Base-by-base conservation (phyloP, 2,113 vertebrate species). In the Sturnira hondurensis region DNA sequence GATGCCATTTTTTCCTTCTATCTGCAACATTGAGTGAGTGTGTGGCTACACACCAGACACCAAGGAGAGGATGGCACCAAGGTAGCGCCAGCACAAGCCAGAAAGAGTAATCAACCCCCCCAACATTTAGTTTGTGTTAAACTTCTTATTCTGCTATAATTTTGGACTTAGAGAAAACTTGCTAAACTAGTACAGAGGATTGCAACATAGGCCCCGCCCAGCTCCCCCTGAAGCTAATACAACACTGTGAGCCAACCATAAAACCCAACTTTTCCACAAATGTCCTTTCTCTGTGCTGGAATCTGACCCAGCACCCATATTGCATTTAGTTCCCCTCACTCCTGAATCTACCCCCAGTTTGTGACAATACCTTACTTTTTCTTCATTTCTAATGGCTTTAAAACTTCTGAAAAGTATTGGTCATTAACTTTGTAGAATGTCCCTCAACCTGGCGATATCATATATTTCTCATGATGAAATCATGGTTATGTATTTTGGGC, bases 121-220 rank as follows among this genome's bases (percentile, higher is more conserved):
- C 81, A 81, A 86, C 6, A 14, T 68, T 81, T 54, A 28, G 28
- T 47, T 67, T n/a, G 2, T 43, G 91, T 86, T 52, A 83, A 86
- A 91, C 10, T 41, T 94, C 89, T 73, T 56, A 47, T 86, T 89
- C 31, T 50, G 36, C 92, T 83, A 41, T 83, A 47, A 74, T 50
- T 89, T 93, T 87, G 78, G 26, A 63, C 17, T 83, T 96, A 76
- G 0, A 89, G 67, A 65, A 84, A 96, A 33, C 43, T 50, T 91
- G 5, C 73, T 95, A 77, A 82, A 74, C 45, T 24, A 73, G 14
- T 20, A 19, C 31, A 45, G 43, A 43, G 33, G 67, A 90, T 90
- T 61, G 31, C 36, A 81, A 58, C 70, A 58, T 24, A 38, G 12
- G 16, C 50, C 22, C 83, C 10, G 6, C 15, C 33, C 68, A 54